These are phyloP conservation scores for Drosophila sulfurigaster DNA, from an alignment of 1,140 invertebrate species.

Conservation along the genomic window DNA sequence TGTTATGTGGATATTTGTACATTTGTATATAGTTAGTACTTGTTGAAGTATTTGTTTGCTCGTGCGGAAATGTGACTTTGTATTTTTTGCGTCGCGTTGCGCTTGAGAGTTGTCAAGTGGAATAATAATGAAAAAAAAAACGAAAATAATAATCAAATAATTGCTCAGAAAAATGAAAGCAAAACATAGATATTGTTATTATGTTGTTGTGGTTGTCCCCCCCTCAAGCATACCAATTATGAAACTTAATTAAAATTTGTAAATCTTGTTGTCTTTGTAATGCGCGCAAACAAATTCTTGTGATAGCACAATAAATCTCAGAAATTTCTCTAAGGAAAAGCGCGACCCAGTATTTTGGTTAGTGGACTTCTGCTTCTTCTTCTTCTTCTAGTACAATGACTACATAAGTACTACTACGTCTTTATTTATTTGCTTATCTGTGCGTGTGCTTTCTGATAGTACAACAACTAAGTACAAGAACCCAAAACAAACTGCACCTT, in stretches of 20 bases:
- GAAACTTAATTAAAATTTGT: slow-evolving; percentile 39
- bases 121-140: slow-evolving; percentile 56
- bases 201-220: background rate
- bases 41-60: slow-evolving; percentile 33
- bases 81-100: slow-evolving; percentile 9
- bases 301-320: slow-evolving; percentile 45
- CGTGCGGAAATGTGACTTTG: slow-evolving; percentile 50
- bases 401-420: slow-evolving; percentile 40
- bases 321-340: slow-evolving; percentile 20
- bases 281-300: slow-evolving; percentile 35
- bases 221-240: slow-evolving; percentile 29
- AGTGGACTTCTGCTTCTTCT: slow-evolving; percentile 9
- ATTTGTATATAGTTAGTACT: slow-evolving; percentile 4
- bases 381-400: slow-evolving; percentile 2
- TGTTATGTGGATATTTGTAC: background rate
- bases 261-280: slow-evolving; percentile 38
- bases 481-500: slow-evolving; percentile 19
- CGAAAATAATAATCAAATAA: slow-evolving; percentile 29
- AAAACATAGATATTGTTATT: slow-evolving; percentile 36
- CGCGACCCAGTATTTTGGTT: slow-evolving; percentile 10
- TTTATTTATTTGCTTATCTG: slow-evolving; percentile 59
- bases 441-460: slow-evolving; percentile 49
- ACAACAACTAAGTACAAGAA: slow-evolving; percentile 31
- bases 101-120: slow-evolving; percentile 55
- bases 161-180: slow-evolving; percentile 54